phyloP scores from a whole-genome alignment of 2,888 invertebrate genomes.

The Temnothorax ravouxi region DNA sequence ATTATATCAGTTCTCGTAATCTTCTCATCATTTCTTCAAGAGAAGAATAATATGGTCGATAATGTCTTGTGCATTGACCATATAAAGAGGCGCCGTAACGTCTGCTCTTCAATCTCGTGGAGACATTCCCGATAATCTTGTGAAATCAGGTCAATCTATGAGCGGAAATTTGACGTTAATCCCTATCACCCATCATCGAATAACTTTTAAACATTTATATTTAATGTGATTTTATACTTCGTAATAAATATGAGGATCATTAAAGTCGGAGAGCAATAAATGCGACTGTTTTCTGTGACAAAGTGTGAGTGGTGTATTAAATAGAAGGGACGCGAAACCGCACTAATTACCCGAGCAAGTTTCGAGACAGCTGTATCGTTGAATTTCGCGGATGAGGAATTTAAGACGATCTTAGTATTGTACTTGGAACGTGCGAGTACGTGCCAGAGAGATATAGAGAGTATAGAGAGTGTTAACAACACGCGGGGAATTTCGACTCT shows the following conservation, averaged over 20 bases:
- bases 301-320: not conserved
- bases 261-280: not conserved
- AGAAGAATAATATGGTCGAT: not conserved
- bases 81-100: constrained; percentile 18
- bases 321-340: not conserved
- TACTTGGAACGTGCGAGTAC: not conserved
- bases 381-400: constrained; percentile 34
- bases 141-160: constrained; percentile 37
- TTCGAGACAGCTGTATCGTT: constrained; percentile 18
- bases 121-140: constrained; percentile 16
- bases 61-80: not conserved
- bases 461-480: not conserved
- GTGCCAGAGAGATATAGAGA: constrained; percentile 8
- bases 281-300: not conserved
- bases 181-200: not conserved
- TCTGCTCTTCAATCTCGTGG: constrained; percentile 28
- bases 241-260: constrained; percentile 1
- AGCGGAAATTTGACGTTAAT: constrained; percentile 11
- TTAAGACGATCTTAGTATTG: not conserved
- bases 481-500: not conserved
- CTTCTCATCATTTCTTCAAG: constrained; percentile 14
- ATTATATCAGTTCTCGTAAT: not conserved
- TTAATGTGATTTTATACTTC: not conserved
- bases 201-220: constrained; percentile 10
- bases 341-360: constrained; percentile 27